Evolutionary conservation across 2,888 invertebrate species (phyloP).

Genomic region (Punctoribates punctum): DNA sequence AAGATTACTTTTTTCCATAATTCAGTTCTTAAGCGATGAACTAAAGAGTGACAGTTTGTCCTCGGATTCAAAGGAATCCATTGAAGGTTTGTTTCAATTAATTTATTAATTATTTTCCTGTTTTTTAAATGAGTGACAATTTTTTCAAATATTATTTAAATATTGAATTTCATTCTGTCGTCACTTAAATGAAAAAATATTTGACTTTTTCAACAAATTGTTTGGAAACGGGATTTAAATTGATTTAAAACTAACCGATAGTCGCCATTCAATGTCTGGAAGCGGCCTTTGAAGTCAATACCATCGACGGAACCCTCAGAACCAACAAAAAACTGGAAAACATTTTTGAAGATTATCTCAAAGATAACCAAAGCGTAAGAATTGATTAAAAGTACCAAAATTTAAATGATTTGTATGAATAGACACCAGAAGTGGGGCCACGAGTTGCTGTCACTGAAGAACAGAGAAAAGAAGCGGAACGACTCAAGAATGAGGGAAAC

Average conservation of each 20-base stretch:
- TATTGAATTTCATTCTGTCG: too few relatives aligned
- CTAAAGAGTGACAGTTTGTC: slow-evolving; percentile 52
- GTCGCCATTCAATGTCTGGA: slow-evolving; percentile 93
- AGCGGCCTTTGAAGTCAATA: slow-evolving; percentile 72
- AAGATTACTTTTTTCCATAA: slow-evolving; percentile 54
- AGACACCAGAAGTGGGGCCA: background rate
- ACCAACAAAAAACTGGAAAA: slow-evolving; percentile 55
- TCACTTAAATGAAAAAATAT: too few relatives aligned
- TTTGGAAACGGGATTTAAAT: background rate
- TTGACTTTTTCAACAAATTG: too few relatives aligned
- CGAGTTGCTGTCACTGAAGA: slow-evolving; percentile 46
- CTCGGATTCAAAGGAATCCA: slow-evolving; percentile 64
- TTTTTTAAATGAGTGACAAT: background rate
- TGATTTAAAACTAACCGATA: slow-evolving; percentile 33
- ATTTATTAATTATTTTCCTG: background rate
- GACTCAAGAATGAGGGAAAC: slow-evolving; percentile 70
- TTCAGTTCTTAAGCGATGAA: slow-evolving; percentile 58
- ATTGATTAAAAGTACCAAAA: slow-evolving; percentile 6
- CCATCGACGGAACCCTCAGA: slow-evolving; percentile 54
- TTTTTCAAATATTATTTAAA: too few relatives aligned
- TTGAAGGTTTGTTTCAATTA: slow-evolving; percentile 60
- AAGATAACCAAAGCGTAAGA: slow-evolving; percentile 47
- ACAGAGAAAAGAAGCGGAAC: slow-evolving; percentile 66
- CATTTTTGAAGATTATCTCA: slow-evolving; percentile 54
- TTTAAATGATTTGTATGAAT: slow-evolving; percentile 8